These are phyloP conservation scores for Tryphoninae sp. DNA, from an alignment of 2,888 invertebrate species.

Conservation along the genomic window DNA sequence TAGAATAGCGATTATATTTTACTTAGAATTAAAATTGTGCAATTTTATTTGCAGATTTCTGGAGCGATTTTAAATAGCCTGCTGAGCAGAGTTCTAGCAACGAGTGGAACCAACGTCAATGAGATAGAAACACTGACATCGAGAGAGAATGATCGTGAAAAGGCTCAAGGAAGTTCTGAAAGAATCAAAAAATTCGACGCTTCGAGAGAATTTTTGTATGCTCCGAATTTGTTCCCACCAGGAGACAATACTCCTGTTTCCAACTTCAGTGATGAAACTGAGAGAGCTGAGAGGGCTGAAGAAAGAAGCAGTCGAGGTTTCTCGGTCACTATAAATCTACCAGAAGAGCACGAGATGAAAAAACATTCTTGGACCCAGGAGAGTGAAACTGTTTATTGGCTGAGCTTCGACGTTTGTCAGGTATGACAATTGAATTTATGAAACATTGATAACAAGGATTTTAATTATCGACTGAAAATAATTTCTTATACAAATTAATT, in stretches of 20 bases:
- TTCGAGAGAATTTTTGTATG: constrained; percentile 26
- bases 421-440: constrained; percentile 56
- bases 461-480: not conserved
- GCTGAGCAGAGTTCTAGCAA: constrained; percentile 19
- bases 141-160: not conserved
- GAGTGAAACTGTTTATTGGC: constrained; percentile 66
- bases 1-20: not conserved
- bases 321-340: constrained; percentile 27
- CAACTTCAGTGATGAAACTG: constrained; percentile 2
- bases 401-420: constrained; percentile 66
- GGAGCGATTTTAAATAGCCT: constrained; percentile 31
- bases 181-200: constrained; percentile 40
- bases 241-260: constrained; percentile 14
- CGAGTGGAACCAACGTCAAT: not conserved
- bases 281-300: not conserved
- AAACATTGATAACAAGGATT: not conserved
- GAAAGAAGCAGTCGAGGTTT: not conserved
- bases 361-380: not conserved
- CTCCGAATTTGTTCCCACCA: not conserved
- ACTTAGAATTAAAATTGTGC: not conserved
- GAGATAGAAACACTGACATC: not conserved
- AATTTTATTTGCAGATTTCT: constrained; percentile 29
- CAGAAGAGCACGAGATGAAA: constrained; percentile 11
- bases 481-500: not conserved
- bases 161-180: not conserved